Base-by-base conservation (phyloP, 2,113 vertebrate species). In the Mus musculus region DNA sequence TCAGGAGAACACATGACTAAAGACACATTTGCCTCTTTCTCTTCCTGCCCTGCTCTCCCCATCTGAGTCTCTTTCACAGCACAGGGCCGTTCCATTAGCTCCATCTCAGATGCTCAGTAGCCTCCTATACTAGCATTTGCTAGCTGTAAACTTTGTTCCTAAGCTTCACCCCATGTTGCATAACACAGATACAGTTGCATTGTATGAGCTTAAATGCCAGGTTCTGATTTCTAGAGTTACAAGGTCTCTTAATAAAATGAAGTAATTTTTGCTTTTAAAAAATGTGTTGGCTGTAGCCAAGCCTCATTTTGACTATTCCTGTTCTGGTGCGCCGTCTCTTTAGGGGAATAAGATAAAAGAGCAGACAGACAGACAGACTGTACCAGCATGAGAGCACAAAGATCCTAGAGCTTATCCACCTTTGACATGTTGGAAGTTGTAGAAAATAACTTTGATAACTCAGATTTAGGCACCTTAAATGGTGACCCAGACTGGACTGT, bases 371-470 rank as follows among this genome's bases (percentile, higher is more conserved):
- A 86, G 19, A n/a, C 61, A 14, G 28, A 24, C 65, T 67, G 0
- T 33, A 3, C 7, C 14, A 49, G n/a, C 42, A 22, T 90, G 67
- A 56, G 20, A 5, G 12, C 14, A 7, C 19, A 54, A 8, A 52
- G 33, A 12, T 63, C 86, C 61, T 52, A 3, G n/a, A 17, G 73
- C 89, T 75, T 61, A 19, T 76, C 13, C 28, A 17, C 61, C 16
- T 54, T 85, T 96, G 71, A 17, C 20, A 90, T 54, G 52, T 26
- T 22, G 59, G 82, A 94, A 93, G 26, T 56, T 85, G 3, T 90
- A 96, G 61, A 82, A 90, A 90, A 28, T 59, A 81, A 75, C 49
- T 90, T 77, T 95, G 59, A 77, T 71, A 49, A 63, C 85, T 30
- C 54, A 96, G 88, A 77, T 39, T 61, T 97, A 69, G 52, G 92